A percentile compares a stretch with the other conserved stretches of the same genome.
Evolutionary conservation across 2,113 vertebrate species (phyloP).

Genomic region (Corvus hawaiiensis): DNA sequence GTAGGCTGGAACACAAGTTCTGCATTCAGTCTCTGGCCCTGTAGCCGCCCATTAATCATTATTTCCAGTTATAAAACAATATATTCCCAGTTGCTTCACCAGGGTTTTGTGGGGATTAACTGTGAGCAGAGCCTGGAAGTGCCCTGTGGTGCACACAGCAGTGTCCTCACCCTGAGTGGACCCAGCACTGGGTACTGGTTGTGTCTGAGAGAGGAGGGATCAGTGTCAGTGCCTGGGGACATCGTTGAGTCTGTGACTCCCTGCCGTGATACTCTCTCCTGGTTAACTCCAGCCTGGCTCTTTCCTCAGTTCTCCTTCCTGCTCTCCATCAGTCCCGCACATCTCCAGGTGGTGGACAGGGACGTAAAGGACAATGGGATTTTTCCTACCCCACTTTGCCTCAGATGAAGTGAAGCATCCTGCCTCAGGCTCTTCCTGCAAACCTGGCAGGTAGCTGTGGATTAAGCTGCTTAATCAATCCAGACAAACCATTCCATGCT

Average conservation of each 20-base stretch:
- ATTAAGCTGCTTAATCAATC: constrained; percentile 65
- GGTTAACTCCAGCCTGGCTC: not conserved
- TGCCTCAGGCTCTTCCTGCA: constrained; percentile 53
- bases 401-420: constrained; percentile 19
- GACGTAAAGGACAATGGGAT: not conserved
- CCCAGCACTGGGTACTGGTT: not conserved
- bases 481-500: constrained; percentile 31
- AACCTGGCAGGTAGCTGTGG: constrained; percentile 10
- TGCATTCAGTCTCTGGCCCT: not conserved
- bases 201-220: not conserved
- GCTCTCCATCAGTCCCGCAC: not conserved
- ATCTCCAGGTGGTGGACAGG: not conserved
- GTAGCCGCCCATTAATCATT: not conserved
- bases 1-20: not conserved
- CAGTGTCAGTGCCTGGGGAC: too few relatives aligned
- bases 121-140: not conserved
- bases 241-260: accelerated
- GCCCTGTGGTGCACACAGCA: not conserved
- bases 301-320: not conserved
- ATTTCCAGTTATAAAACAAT: not conserved
- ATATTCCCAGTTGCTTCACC: not conserved
- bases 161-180: not conserved
- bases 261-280: accelerated
- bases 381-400: not conserved
- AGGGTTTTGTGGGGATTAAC: not conserved